Base-by-base conservation (phyloP, 1,140 invertebrate species). In the Andricus grossulariae region DNA sequence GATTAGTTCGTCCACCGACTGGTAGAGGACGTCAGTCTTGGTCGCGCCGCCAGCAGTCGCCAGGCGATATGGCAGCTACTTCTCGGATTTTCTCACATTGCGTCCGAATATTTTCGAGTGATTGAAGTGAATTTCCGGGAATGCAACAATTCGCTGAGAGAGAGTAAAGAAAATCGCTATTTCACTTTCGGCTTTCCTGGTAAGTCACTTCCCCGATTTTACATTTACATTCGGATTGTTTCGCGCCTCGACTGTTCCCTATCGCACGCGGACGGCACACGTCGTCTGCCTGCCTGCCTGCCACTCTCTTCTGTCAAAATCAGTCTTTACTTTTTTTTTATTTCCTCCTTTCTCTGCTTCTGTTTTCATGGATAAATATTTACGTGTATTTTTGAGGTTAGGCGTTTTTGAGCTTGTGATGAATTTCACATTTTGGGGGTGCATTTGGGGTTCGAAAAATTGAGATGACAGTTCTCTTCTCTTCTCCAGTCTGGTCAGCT, bases 271-370 rank as follows among this genome's bases (percentile, higher is more conserved):
- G 76, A 78, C 78, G 60, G 73, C 73, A 54, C 78, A 85, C 80
- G 83, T 85, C 84, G 79, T 85, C 85, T 85, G 83, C 84, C 85
- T 85, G 83, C 84, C 85, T 85, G 83, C 84, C 85, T 85, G 83
- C 84, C 85, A 87, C 83, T 81, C 74, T 81, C 71, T 84, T 83
- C 79, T 76, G 72, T 75, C 80, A 66, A 66, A 66, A 66, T 81
- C 83, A 82, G 72, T 70, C 78, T 73, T 75, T 80, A 73, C 76
- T 77, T 82, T 83, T 82, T 81, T 80, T 79, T 72, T 73, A 78
- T 73, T 74, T 78, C 70, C 74, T 25, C 51, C 72, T 49, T 70
- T 51, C 57, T 16, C 50, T 50, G 75, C 72, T 78, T 76, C 6
- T 18, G 21, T 55, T n/a, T n/a, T 12, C 18, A 55, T 55, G 8